Base-by-base conservation (phyloP, 2,888 invertebrate species). In the Drosophila picticornis region DNA sequence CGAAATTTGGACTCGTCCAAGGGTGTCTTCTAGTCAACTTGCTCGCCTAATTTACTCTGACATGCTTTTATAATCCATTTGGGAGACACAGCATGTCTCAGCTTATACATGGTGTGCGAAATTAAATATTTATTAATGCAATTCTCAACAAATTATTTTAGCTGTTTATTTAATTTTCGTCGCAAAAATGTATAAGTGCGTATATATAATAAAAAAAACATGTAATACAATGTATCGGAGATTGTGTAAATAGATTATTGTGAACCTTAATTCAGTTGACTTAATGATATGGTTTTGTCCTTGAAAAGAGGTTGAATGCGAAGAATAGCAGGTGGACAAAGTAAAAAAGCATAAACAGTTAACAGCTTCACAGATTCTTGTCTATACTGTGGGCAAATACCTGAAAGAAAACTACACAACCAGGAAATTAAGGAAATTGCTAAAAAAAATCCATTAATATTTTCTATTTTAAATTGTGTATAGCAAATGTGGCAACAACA, bases 101-200 rank as follows among this genome's bases (percentile, higher is more conserved):
- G 19, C 16, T 19, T 38, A 60, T 43, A 48, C 34, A 43, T 25
- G 32, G n/a, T 46, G 43, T 48, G 51, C 19, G 31, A 43, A 65
- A 55, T 76, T 48, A 76, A 66, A 71, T 59, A 71, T 83, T 70
- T 59, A 85, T 75, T 71, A 71, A 62, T 55, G 22, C 62, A 68
- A 74, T 76, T 70, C 64, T 31, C 58, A 48, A 56, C 48, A 63
- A 67, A 66, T 72, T 78, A 73, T 52, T 29, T 69, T 36, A 43
- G 50, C 29, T 22, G 16, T 78, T 72, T 40, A 81, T 72, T 57
- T 40, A 64, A 52, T 32, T 57, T 61, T 43, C 58, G 38, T 11
- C 65, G 27, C 25, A 16, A 46, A 46, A 25, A 25, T 25, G 9
- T 32, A 22, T 16, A 16, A 22, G 5, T 27, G 2, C 22, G 16